Base-by-base conservation (phyloP, 1,140 invertebrate species). In the Bombus polaris region DNA sequence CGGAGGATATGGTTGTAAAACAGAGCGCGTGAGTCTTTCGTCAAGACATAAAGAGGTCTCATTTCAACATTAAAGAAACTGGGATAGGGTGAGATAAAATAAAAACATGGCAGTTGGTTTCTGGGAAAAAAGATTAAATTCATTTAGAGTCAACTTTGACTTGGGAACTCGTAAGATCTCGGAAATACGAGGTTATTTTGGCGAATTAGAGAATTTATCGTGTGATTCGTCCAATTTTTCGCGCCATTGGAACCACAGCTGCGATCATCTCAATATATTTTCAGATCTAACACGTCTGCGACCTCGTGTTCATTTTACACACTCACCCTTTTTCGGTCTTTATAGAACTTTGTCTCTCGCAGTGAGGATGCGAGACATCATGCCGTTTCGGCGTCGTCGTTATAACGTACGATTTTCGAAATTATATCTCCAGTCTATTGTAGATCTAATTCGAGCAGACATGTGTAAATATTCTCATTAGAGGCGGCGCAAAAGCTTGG, bases 281-380 rank as follows among this genome's bases (percentile, higher is more conserved):
- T 87, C 76, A 92, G 88, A 89, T 88, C 84, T 80, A 79, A 59
- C 39, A 72, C 57, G 74, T 84, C 87, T 82, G 83, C 82, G 66
- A 89, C 71, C 81, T 87, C 74, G 22, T 65, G 9, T 9, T 76
- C 73, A 62, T 81, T 28, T n/a, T 62, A 44, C 81, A 39, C 71
- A 53, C 28, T 28, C 57, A 42, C n/a, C 18, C 22, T 13, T 32
- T 18, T 44, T 73, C 53, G 10, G 72, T 44, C 62, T 73, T 81
- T 32, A 28, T 59, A 59, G 25, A 28, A 62, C 59, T 62, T 28
- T 62, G 59, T n/a, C 10, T n/a, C 59, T 10, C 4, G 10, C 28
- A 4, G 22, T 28, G 10, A 59, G 3, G 57, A 39, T 18, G 13
- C 25, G 53, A 59, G 35, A 28, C 44, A 5, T 59, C 25, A 25